phyloP scores from a whole-genome alignment of 2,888 invertebrate genomes.

The Heliconius cydno region DNA sequence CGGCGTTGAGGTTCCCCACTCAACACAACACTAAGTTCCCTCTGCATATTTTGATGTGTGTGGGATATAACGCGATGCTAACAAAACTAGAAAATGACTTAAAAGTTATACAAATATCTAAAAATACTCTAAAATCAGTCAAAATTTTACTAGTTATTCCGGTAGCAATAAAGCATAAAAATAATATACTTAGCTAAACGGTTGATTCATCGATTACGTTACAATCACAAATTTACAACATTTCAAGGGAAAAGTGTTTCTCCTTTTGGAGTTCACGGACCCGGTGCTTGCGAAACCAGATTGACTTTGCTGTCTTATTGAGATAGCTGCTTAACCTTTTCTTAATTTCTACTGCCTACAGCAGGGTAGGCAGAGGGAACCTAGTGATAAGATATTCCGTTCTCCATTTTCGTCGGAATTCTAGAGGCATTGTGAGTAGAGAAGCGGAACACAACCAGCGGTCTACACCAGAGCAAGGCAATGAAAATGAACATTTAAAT shows the following conservation, averaged over 20 bases:
- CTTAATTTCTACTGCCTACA: background rate
- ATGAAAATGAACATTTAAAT: too few species aligned
- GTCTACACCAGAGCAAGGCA: too few species aligned
- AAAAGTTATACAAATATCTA: background rate
- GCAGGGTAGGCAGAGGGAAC: too few species aligned
- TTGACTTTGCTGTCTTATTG: background rate
- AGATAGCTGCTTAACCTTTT: background rate
- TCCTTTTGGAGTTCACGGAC: constrained; percentile 31
- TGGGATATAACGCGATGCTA: too few species aligned
- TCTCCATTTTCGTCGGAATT: too few species aligned
- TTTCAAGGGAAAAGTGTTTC: constrained; percentile 25
- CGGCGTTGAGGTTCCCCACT: too few species aligned
- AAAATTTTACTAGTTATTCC: background rate
- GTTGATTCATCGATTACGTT: constrained; percentile 45
- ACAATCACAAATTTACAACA: constrained; percentile 20
- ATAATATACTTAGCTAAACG: background rate
- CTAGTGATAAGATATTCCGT: too few species aligned
- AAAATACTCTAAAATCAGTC: background rate
- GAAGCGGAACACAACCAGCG: too few species aligned
- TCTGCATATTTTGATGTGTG: too few species aligned
- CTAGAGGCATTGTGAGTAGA: too few species aligned
- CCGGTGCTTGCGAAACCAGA: constrained; percentile 24
- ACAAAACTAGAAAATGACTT: background rate
- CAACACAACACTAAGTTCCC: too few species aligned
- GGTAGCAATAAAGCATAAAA: constrained; percentile 18